Evolutionary conservation across 2,888 invertebrate genomes (phyloP), one percentile per base, ranked within the genome.

Genomic region (Tuta absoluta): DNA sequence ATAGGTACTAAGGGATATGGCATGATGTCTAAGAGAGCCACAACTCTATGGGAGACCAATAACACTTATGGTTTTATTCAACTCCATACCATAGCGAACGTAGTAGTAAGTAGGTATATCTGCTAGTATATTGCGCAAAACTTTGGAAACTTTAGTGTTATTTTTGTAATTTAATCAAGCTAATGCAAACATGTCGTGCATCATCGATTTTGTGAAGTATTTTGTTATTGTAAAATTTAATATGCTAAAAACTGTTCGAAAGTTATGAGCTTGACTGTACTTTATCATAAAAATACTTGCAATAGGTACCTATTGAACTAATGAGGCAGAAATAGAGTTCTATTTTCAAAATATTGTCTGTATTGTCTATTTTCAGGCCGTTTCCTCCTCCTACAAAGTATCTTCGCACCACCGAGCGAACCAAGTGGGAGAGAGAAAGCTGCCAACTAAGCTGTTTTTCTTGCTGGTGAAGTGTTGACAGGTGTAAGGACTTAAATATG

Each of bases 331-430:
- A 66, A 68, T 64, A 19, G 11, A 63, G 66, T 68, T 66, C 69
- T 76, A 75, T 80, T 75, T 76, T 74, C 73, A 78, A 76, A 74
- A 76, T 70, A 28, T 77, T 76, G 75, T 75, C 75, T 75, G 77
- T 77, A 75, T 74, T 23, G 72, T 74, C 72, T 68, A 68, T 71
- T 69, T 65, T 41, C 70, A 69, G 71, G 65, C 41, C 33, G 58
- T 70, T 72, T 70, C 78, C 76, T 77, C 77, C 75, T 76, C 28
- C 63, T 17, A 33, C 33, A 33, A 33, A 10, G 84, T 81, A 78
- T 74, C 74, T 85, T n/a, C n/a, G n/a, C 41, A 41, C 12, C 38
- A 28, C 28, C 5, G 3, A 28, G 2, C 28, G 33, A 8, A 4
- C 14, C 2, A 41, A 41, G 41, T 14, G 67, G 70, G 65, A 65